Evolutionary conservation across 2,888 invertebrate species (phyloP), one percentile per base, ranked within the genome.

Genomic region (Axea sp.): DNA sequence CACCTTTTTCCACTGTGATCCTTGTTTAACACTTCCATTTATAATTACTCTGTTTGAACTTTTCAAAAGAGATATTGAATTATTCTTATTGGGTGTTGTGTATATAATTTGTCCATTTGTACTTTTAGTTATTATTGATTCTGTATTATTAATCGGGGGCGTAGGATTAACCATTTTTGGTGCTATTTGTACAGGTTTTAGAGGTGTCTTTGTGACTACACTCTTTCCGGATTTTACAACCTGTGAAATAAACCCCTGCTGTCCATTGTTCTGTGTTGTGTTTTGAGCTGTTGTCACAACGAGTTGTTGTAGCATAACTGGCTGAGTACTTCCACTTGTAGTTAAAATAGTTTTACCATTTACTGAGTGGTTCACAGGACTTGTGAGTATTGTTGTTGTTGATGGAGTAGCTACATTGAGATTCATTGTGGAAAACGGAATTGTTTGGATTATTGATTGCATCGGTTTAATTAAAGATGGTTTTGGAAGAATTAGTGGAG

Each of bases 61-160:
- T 55, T 86, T 86, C 2, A 86, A 75, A 7, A 86, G 82, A n/a
- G 86, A 86, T 37, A 86, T n/a, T n/a, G n/a, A n/a, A n/a, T n/a
- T n/a, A n/a, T n/a, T n/a, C n/a, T n/a, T n/a, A n/a, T n/a, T n/a
- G n/a, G n/a, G n/a, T n/a, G n/a, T n/a, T n/a, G n/a, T n/a, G n/a
- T n/a, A 77, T 59, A 84, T 78, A 11, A 85, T 62, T 12, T 82
- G 80, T 1, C 79, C 60, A 47, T 64, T 82, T 31, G 69, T 30
- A 24, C 75, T 75, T 33, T 76, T 79, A 11, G 69, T 43, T 3
- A 67, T 45, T 3, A 77, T 22, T 0, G 77, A 67, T 8, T 53
- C 62, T 1, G 73, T 22, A 15, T 22, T 73, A 59, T 79, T 81
- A 2, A 77, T 71, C 15, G 72, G 17, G 0, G 64, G 59, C 1